phyloP scores from a whole-genome alignment of 2,113 vertebrate genomes.

The Siniperca knerii region DNA sequence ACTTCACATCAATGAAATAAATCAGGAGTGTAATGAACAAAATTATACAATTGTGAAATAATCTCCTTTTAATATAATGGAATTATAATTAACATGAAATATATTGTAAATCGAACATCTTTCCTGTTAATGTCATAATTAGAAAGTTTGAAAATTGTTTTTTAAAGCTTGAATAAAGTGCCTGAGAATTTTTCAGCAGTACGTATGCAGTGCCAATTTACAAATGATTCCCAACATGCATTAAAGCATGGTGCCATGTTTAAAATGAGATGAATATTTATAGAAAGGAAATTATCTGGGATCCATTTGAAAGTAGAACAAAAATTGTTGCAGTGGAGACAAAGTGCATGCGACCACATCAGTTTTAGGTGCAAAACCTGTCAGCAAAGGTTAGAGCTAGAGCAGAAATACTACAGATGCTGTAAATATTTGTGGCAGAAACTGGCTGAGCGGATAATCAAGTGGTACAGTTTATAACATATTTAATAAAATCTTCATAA shows the following conservation, averaged over 20 bases:
- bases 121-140: constrained; percentile 4
- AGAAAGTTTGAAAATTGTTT: background rate
- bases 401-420: background rate
- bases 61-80: background rate
- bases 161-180: constrained; percentile 8
- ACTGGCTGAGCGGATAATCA: background rate
- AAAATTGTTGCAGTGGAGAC: background rate
- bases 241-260: constrained; percentile 10
- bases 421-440: background rate
- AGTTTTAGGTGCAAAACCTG: no score
- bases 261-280: constrained; percentile 1
- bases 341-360: background rate
- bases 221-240: constrained; percentile 2
- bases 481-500: background rate
- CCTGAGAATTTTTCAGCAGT: background rate
- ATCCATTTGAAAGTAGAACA: background rate
- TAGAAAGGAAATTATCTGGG: background rate
- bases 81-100: constrained; percentile 14
- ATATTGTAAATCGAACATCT: background rate
- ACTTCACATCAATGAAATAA: constrained; percentile 7
- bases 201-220: background rate
- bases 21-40: constrained; percentile 12
- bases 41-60: constrained; percentile 12
- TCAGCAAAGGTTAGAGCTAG: background rate
- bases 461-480: background rate